Base-by-base conservation (phyloP, 2,797 vertebrate species). In the Chrosomus eos region DNA sequence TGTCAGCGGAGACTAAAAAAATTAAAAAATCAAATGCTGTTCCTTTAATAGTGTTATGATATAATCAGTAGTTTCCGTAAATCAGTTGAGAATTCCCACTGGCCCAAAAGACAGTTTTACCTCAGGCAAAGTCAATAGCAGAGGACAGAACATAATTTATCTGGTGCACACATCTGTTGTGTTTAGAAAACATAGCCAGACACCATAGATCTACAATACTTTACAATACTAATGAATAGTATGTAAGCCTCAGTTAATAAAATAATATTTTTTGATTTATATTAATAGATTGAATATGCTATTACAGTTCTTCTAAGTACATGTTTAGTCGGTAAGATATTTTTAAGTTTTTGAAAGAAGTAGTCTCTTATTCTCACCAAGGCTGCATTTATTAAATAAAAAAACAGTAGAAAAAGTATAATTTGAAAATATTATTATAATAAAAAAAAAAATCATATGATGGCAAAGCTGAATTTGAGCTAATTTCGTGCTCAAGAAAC, bases 131-230 rank as follows among this genome's bases (percentile, higher is more conserved):
- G 87, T 88, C 86, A 86, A 78, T 43, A 85, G 80, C 82, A 66
- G 82, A 88, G 86, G 73, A 79, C 82, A 82, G 72, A 81, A 77
- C 21, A 16, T 79, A 78, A 88, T 89, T 88, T 87, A 86, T 89
- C 77, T 86, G 76, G 70, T 75, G 75, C 60, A 75, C 77, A 80
- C 90, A 90, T 88, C 87, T 90, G 81, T 79, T 85, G 86, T 88
- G 82, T 85, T 85, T 64, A 60, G 70, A 72, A 81, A 83, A 73
- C 77, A 81, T 53, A 60, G 18, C 62, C 28, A 58, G 84, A 80
- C 66, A 68, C 70, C 74, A 78, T n/a, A 38, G 48, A 53, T 55
- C 75, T 60, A 67, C 45, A 48, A 16, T 48, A 48, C 11, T 26
- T 26, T 38, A 58, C 66, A 85, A 81, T 83, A 64, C 86, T 71